Conservation (phyloP, 2,113 vertebrate genomes). For the Oncorhynchus mykiss region DNA sequence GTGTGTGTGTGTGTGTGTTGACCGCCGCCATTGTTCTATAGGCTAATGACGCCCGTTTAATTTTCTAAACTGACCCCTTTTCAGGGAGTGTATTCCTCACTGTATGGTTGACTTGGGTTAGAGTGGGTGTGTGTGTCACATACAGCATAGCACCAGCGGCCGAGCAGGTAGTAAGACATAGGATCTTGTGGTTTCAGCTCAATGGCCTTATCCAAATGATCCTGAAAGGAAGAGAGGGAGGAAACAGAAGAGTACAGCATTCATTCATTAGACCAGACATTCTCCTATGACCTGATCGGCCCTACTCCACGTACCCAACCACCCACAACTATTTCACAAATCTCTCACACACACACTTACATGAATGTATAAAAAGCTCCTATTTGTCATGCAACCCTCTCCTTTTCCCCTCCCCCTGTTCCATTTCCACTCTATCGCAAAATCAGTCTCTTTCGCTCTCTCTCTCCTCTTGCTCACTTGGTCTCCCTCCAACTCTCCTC, state of each 20-base stretch:
- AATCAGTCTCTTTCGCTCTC: too few species aligned
- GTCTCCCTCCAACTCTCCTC: too few species aligned
- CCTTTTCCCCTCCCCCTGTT: neutral
- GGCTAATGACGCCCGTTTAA: too few species aligned
- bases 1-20: neutral
- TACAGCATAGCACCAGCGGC: constrained; percentile 97
- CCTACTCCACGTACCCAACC: constrained; percentile 60
- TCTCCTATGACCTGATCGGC: constrained; percentile 58
- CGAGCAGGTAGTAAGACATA: constrained; percentile 89
- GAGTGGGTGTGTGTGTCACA: constrained; percentile 56
- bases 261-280: constrained; percentile 49
- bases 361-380: constrained; percentile 25
- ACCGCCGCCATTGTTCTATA: too few species aligned
- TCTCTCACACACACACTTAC: constrained; percentile 19
- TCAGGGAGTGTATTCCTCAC: neutral
- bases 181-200: constrained; percentile 91
- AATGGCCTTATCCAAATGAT: constrained; percentile 94
- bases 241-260: constrained; percentile 30
- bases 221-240: constrained; percentile 67
- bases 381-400: constrained; percentile 19
- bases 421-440: neutral
- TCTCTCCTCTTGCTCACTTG: too few species aligned
- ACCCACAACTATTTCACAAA: constrained; percentile 67
- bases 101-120: constrained; percentile 16
- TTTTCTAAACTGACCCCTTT: too few species aligned